A percentile compares a stretch with the other conserved stretches of the same genome.
Conservation (phyloP, 2,888 invertebrate species). For the Drosophila prolongata region DNA sequence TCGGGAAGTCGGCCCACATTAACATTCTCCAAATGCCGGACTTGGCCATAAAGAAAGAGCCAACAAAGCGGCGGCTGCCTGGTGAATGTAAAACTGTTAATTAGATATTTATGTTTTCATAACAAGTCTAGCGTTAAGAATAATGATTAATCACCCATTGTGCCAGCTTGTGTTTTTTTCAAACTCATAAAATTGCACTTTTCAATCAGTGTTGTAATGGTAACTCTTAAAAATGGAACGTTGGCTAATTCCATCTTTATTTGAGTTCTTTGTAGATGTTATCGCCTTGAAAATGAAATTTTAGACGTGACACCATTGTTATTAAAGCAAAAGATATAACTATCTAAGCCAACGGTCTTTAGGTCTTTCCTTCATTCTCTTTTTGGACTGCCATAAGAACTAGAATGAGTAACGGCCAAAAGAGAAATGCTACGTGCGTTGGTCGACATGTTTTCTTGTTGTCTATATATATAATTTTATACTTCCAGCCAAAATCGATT, state of each 20-base stretch:
- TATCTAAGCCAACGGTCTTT: conserved; percentile 29
- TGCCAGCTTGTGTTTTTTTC: neutral
- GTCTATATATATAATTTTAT: conserved; percentile 8
- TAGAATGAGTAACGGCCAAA: conserved; percentile 34
- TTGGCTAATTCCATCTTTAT: too few species aligned
- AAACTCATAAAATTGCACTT: neutral
- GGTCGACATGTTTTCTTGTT: conserved; percentile 19
- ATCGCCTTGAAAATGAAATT: neutral
- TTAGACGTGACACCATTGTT: neutral
- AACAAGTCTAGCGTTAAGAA: conserved; percentile 35
- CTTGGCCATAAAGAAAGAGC: conserved; percentile 44
- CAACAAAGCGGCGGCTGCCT: conserved; percentile 16
- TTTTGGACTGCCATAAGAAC: neutral
- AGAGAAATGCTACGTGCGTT: conserved; percentile 60
- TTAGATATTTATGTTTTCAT: conserved; percentile 19
- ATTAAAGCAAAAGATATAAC: conserved; percentile 6
- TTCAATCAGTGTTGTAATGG: too few species aligned
- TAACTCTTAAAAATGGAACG: too few species aligned
- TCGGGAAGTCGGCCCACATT: conserved; percentile 44
- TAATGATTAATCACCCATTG: conserved; percentile 39
- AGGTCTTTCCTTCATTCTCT: conserved; percentile 20
- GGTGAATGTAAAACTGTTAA: conserved; percentile 43
- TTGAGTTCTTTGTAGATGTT: too few species aligned
- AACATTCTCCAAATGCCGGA: conserved; percentile 12
- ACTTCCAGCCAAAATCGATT: conserved; percentile 60